Evolutionary conservation across 2,797 vertebrate genomes (phyloP), one percentile per base, ranked within the genome.

Genomic region (Manis javanica): DNA sequence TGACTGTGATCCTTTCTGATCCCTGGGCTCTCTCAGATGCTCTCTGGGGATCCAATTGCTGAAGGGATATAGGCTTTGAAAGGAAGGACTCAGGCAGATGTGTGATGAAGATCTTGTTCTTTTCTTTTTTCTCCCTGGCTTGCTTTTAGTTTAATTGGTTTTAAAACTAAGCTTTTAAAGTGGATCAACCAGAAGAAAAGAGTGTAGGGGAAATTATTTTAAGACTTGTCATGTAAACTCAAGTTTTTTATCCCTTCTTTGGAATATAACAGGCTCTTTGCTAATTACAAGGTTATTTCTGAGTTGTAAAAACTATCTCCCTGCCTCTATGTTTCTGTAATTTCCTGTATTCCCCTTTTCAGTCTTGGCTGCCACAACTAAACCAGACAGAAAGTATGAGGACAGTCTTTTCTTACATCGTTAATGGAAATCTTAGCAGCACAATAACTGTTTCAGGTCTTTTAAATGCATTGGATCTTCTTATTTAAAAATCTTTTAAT

Each of bases 111-210:
- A 4, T 46, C 55, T 34, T 55, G 26, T 15, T 57, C 5, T 26
- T 46, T 66, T 31, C 34, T 4, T 19, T 18, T 0, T 10, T 19
- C 23, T 34, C 26, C 57, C 9, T 64, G 75, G 34, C 23, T 64
- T 77, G 26, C 64, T 85, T 89, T 81, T 68, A 68, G 75, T 37
- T 78, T 74, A 63, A 83, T 51, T 86, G 18, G 31, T 71, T 89
- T 81, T 79, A 93, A 87, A 87, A 79, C 24, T 79, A 49, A 66
- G n/a, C 11, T 78, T 81, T 91, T 83, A 34, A 78, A 82, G 51
- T 59, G 34, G 42, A 68, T 59, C 31, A 66, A 13, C 21, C 53
- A 24, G 26, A 86, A 83, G 39, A 24, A 24, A 77, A 57, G 23
- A 46, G 29, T 82, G 2, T 79, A 39, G 14, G 57, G 19, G 34